Conservation (phyloP, 2,797 vertebrate species). For the Rhabdomys pumilio region DNA sequence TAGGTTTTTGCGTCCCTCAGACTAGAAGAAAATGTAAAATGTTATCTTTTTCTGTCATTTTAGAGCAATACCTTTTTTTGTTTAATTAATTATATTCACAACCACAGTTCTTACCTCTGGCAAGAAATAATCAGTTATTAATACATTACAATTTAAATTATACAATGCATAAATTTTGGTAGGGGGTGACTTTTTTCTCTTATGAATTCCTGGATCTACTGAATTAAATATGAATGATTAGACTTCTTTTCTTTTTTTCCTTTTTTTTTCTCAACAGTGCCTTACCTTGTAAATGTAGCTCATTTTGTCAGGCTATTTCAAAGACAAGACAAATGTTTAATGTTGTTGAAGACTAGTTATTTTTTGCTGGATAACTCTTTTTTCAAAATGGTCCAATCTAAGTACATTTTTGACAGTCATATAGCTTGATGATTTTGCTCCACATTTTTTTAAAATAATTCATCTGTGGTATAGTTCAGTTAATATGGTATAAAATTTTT, state of each 20-base stretch:
- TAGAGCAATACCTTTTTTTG: not conserved
- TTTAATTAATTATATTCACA: not conserved
- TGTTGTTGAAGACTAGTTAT: not conserved
- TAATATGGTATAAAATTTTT: not conserved
- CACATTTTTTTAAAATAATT: not conserved
- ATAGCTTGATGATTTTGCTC: not conserved
- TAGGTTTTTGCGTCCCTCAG: not conserved
- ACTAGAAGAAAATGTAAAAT: not conserved
- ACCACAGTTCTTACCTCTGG: not conserved
- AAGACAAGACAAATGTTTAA: not conserved
- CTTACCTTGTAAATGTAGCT: not conserved
- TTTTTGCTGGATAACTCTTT: not conserved
- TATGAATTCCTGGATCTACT: too few relatives aligned
- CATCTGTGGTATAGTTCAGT: not conserved
- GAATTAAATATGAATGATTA: not conserved
- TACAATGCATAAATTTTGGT: not conserved
- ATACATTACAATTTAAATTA: not conserved
- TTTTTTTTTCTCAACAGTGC: not conserved
- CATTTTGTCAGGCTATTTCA: not conserved
- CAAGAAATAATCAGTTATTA: not conserved
- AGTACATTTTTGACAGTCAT: not conserved
- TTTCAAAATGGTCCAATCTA: not conserved
- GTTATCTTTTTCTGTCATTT: not conserved
- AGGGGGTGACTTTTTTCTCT: not conserved
- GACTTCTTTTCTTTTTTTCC: not conserved